A percentile compares a stretch with the other conserved stretches of the same genome.
phyloP scores from a whole-genome alignment of 2,113 vertebrate genomes.

The Cranoglanis bouderius region DNA sequence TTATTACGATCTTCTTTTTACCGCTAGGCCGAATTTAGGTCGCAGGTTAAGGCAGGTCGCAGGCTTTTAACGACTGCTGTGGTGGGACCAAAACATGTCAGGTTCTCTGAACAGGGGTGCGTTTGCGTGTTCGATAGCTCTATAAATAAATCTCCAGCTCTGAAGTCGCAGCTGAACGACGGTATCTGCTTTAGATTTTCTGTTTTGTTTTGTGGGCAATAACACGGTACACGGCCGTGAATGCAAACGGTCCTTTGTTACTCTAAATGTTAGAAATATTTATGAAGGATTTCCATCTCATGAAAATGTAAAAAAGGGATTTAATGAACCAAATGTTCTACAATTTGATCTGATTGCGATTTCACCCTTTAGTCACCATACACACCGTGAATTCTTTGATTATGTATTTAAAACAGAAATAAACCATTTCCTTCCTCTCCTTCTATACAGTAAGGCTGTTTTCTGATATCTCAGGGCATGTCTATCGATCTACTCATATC shows the following conservation, averaged over 20 bases:
- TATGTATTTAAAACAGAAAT: not conserved
- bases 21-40: not conserved
- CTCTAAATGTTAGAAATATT: not conserved
- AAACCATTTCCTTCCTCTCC: not conserved
- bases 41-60: not conserved
- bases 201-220: conserved; percentile 12
- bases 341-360: not conserved
- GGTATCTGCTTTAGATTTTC: conserved; percentile 8
- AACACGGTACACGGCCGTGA: not conserved
- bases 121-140: conserved; percentile 33
- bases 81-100: not conserved
- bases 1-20: not conserved
- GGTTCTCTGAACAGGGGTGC: not conserved
- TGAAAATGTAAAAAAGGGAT: not conserved
- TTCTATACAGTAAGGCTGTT: not conserved
- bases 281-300: too few relatives aligned
- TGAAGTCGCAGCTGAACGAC: conserved; percentile 50
- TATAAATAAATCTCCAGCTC: conserved; percentile 60
- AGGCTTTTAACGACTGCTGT: conserved; percentile 7
- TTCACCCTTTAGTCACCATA: not conserved
- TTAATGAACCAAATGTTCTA: not conserved
- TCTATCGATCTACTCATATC: not conserved
- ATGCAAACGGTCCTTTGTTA: not conserved
- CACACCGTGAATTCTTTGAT: not conserved
- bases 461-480: not conserved